phyloP scores from a whole-genome alignment of 2,797 vertebrate species.

The Pangasius sanitwongsei region DNA sequence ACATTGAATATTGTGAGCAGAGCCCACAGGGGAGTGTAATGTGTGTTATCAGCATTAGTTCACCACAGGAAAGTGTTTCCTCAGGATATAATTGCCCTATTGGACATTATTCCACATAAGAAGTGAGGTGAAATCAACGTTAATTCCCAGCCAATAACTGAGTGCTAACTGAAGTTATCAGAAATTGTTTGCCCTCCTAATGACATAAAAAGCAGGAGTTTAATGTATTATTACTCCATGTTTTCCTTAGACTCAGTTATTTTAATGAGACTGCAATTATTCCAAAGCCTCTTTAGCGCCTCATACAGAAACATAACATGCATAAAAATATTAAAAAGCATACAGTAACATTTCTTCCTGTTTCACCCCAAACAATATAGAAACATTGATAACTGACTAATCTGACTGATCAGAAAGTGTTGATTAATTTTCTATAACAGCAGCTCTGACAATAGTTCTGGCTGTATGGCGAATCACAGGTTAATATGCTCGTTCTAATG shows the following conservation, averaged over 20 bases:
- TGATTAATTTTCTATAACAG: background rate
- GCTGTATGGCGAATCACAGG: background rate
- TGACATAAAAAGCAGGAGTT: background rate
- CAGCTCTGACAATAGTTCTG: background rate
- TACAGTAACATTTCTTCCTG: background rate
- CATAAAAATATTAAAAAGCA: background rate
- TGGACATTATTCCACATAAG: background rate
- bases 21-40: slow-evolving; percentile 43
- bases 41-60: slow-evolving; percentile 35
- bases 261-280: background rate
- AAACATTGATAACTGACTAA: background rate
- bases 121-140: slow-evolving; percentile 58
- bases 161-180: slow-evolving; percentile 59
- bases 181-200: background rate
- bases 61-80: slow-evolving; percentile 52
- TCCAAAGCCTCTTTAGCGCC: background rate
- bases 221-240: background rate
- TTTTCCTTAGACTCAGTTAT: too few species aligned
- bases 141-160: slow-evolving; percentile 52
- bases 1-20: background rate
- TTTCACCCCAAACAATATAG: background rate
- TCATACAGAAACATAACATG: background rate
- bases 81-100: slow-evolving; percentile 15
- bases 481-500: background rate
- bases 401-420: background rate